Evolutionary conservation across 1,140 invertebrate genomes (phyloP).

Genomic region (Acromyrmex heyeri): DNA sequence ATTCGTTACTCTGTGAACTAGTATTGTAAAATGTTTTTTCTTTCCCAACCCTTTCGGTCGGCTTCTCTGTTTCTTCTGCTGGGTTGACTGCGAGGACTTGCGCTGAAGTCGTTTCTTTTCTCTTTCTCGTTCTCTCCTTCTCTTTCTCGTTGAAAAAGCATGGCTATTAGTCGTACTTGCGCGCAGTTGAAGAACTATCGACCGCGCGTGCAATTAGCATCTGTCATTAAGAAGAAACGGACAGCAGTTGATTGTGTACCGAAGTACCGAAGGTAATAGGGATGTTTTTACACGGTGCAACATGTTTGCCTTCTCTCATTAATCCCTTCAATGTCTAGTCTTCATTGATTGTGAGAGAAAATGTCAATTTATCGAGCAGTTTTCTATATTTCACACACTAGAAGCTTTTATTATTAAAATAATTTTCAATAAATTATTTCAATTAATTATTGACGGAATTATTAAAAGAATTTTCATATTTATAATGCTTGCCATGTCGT

Average conservation of each 20-base stretch:
- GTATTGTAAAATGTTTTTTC: constrained; percentile 61
- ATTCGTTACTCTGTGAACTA: constrained; percentile 42
- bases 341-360: not conserved
- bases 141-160: constrained; percentile 36
- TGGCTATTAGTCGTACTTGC: constrained; percentile 52
- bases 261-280: constrained; percentile 30
- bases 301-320: constrained; percentile 1
- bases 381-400: not conserved
- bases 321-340: not conserved
- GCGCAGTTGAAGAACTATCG: constrained; percentile 44
- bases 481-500: not conserved
- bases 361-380: constrained; percentile 4
- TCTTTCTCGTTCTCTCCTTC: not conserved
- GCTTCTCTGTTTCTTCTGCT: constrained; percentile 19
- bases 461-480: not conserved
- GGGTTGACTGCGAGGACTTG: not conserved
- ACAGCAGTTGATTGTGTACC: constrained; percentile 23
- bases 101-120: not conserved
- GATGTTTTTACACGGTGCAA: constrained; percentile 32
- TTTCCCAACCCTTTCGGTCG: not conserved
- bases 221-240: constrained; percentile 47
- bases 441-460: not conserved
- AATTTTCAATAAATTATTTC: not conserved
- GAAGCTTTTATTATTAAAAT: not conserved
- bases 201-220: constrained; percentile 49